A percentile compares a stretch with the other conserved stretches of the same genome.
Evolutionary conservation across 2,113 vertebrate genomes (phyloP).

Genomic region (Rhombomys opimus): DNA sequence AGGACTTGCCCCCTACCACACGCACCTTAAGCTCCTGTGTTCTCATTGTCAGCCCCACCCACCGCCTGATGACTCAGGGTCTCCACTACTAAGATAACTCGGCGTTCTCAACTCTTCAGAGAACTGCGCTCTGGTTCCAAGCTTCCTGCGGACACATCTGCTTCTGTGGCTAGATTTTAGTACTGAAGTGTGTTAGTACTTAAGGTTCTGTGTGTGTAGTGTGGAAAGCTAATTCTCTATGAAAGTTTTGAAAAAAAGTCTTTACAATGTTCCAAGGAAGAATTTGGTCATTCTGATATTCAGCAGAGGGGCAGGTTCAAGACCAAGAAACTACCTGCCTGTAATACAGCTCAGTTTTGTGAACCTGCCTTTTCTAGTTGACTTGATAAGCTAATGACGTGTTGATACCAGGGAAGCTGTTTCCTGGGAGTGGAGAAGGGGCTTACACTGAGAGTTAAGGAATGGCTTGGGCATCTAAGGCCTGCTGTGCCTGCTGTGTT

Average conservation of each 20-base stretch:
- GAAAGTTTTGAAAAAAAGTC: background rate
- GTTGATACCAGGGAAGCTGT: background rate
- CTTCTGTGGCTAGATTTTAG: background rate
- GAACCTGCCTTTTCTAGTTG: slow-evolving; percentile 2
- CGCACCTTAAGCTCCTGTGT: background rate
- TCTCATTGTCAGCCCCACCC: too few species aligned
- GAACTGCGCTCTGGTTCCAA: background rate
- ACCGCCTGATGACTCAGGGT: too few species aligned
- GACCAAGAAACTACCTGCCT: background rate
- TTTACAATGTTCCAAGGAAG: background rate
- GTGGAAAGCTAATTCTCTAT: background rate
- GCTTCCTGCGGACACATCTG: background rate
- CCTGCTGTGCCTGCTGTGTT: background rate
- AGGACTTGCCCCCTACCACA: background rate
- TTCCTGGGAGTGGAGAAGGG: background rate
- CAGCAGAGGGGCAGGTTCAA: background rate
- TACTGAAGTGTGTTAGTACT: background rate
- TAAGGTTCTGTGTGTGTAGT: background rate
- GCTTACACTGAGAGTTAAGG: background rate
- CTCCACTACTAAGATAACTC: background rate
- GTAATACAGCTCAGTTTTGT: background rate
- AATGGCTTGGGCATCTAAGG: accelerated
- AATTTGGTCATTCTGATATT: background rate
- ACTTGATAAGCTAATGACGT: background rate
- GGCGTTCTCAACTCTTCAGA: background rate